These are phyloP conservation scores for Brachionus paranguensis DNA, from an alignment of 1,140 invertebrate species.

Conservation along the genomic window DNA sequence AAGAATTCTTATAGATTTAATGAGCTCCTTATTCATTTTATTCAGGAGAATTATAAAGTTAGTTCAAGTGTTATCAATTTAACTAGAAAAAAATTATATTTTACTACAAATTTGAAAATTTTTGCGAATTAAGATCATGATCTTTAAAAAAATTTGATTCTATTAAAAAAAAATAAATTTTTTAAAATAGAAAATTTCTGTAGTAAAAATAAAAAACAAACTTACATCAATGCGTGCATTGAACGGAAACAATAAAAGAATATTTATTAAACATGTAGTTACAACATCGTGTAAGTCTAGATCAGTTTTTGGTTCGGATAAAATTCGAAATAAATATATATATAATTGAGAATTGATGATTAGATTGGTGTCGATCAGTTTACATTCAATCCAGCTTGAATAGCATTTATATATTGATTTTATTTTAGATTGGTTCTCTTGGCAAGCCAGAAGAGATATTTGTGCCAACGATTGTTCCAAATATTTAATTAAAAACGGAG, in stretches of 20 bases:
- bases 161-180: neutral
- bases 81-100: too few relatives aligned
- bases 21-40: too few relatives aligned
- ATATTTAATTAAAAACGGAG: conserved; percentile 62
- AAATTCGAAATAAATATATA: conserved; percentile 24
- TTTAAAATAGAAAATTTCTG: neutral
- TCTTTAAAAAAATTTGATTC: neutral
- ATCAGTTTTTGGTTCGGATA: conserved; percentile 14
- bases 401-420: conserved; percentile 27
- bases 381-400: conserved; percentile 26
- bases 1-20: too few relatives aligned
- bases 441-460: neutral
- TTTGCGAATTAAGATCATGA: neutral
- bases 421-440: conserved; percentile 13
- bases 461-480: conserved; percentile 58
- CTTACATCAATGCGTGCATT: conserved; percentile 21
- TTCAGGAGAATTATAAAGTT: too few relatives aligned
- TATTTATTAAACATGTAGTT: conserved; percentile 36
- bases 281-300: conserved; percentile 39
- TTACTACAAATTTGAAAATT: too few relatives aligned
- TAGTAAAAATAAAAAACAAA: neutral
- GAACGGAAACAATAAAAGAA: conserved; percentile 31
- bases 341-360: conserved; percentile 23
- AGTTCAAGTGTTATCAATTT: too few relatives aligned
- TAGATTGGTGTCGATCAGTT: conserved; percentile 2